A percentile compares a stretch with the other conserved stretches of the same genome.
Evolutionary conservation across 2,113 vertebrate genomes (phyloP).

Genomic region (Cyrtonyx montezumae): DNA sequence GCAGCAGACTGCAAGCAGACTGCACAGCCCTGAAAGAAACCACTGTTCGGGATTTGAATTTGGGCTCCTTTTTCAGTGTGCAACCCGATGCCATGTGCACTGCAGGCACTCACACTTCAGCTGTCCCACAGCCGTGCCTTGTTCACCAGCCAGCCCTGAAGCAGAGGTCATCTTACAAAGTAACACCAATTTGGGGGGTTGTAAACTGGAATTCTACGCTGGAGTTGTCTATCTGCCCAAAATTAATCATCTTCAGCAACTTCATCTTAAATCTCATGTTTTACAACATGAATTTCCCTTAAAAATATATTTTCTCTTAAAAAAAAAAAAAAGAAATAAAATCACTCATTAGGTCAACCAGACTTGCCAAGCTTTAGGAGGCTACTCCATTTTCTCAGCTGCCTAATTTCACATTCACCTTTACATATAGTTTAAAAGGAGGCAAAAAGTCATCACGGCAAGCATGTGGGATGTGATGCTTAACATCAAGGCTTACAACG

Average conservation of each 20-base stretch:
- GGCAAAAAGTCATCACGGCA: conserved; percentile 9
- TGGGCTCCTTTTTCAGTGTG: not conserved
- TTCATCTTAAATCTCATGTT: not conserved
- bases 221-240: not conserved
- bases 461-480: conserved; percentile 42
- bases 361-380: conserved; percentile 21
- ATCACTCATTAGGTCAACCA: not conserved
- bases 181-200: not conserved
- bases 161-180: not conserved
- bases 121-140: not conserved
- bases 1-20: not conserved
- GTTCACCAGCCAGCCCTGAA: not conserved
- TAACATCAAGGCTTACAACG: not conserved
- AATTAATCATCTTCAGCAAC: not conserved
- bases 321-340: not conserved
- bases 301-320: not conserved
- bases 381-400: not conserved
- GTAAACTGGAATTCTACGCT: not conserved
- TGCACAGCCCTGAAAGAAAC: not conserved
- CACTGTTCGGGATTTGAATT: not conserved
- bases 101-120: not conserved
- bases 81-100: not conserved
- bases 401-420: conserved; percentile 57
- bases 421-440: conserved; percentile 6
- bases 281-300: not conserved